Evolutionary conservation across 2,888 invertebrate species (phyloP), one percentile per base, ranked within the genome.

Genomic region (Apocheima hispidaria): DNA sequence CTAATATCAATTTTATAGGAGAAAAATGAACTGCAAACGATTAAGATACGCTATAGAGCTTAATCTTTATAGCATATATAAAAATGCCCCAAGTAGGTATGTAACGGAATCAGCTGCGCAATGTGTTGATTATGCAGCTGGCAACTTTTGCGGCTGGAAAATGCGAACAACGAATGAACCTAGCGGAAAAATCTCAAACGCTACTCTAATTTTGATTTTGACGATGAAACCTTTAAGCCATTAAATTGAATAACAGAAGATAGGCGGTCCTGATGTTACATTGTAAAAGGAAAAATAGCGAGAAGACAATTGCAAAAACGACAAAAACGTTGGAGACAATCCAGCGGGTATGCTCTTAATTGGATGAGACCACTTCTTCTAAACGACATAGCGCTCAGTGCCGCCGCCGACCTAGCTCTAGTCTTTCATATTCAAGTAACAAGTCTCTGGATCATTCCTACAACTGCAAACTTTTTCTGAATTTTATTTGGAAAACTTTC

Each of bases 311-410:
- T 89, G 86, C 83, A 87, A 88, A 88, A 87, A 87, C 84, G 84
- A 83, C 83, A 86, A 84, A 86, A 87, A 84, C 79, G 81, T 82
- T 87, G 85, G 84, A 86, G 88, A 85, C 90, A 88, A 88, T 91
- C 87, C 90, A 90, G 83, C 78, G 84, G 79, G 83, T 82, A 79
- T 82, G 84, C 82, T 90, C 87, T 89, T 92, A 91, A 92, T 92
- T 92, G 91, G 89, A 92, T 90, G 90, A 87, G 87, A 88, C 87
- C 84, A 88, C 88, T 91, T 89, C 86, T 79, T 87, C 84, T 87
- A 88, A 89, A 90, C 85, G 89, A 86, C 85, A 84, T 84, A 81
- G 75, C 76, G 75, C 75, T 52, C 40, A 40, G 56, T 20, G 51
- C 50, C 35, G 51, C 50, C 35, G 35, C 68, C 65, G 65, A 59